Evolutionary conservation across 2,888 invertebrate species (phyloP), one percentile per base, ranked within the genome.

Genomic region (Parnassius smintheus): DNA sequence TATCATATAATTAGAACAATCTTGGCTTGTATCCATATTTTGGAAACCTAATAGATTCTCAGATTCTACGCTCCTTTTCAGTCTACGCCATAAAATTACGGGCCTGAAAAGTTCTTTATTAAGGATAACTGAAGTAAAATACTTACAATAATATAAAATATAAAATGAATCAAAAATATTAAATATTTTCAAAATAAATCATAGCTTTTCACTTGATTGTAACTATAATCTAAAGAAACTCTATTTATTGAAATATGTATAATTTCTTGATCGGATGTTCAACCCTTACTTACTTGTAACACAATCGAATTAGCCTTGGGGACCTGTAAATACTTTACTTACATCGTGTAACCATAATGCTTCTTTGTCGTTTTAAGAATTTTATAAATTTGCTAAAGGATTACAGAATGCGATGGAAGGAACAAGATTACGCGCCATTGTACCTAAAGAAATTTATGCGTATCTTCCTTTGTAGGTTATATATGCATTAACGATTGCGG

Each of bases 281-380:
- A 62, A 54, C 22, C 54, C 44, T 49, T 57, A 46, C 54, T 62
- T 55, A 35, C 35, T 35, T 7, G 35, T 35, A 62, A 62, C 58
- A 59, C 54, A 59, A 62, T 50, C 59, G 65, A 67, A 67, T 67
- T 65, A 65, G 67, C 65, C 63, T 62, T 58, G 55, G 50, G 35
- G 35, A 58, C 55, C 54, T 35, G 54, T 50, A 62, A 54, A 65
- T 67, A 65, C 59, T 59, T 65, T 53, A 42, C 56, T 54, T 59
- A 65, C 65, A 65, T 61, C 61, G 58, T 67, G 66, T 67, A 63
- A 65, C 66, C 66, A 59, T 65, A 67, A 65, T 63, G 67, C 59
- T 61, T 63, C 65, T 61, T 63, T 59, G 67, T 66, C 65, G 63
- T 65, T 65, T 49, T 56, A 54, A 63, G 63, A 63, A 63, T 67